Evolutionary conservation across 2,888 invertebrate genomes (phyloP).

Genomic region (Andrena bicolor): DNA sequence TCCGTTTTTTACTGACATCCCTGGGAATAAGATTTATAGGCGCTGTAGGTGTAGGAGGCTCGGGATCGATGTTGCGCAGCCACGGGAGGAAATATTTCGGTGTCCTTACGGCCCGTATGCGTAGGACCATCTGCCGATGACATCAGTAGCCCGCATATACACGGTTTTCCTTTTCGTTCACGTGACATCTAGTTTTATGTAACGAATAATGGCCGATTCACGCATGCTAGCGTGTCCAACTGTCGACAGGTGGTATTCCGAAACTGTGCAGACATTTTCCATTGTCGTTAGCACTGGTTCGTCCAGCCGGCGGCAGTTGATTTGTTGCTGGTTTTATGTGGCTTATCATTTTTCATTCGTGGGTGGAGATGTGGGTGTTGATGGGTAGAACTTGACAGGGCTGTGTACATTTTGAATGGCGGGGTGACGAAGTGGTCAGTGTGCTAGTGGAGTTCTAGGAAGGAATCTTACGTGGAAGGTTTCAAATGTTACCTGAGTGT

Average conservation of each 20-base stretch:
- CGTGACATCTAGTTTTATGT: conserved; percentile 19
- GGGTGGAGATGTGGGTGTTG: not conserved
- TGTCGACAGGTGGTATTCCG: conserved; percentile 12
- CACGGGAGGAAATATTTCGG: conserved; percentile 44
- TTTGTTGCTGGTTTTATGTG: not conserved
- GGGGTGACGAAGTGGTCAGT: too few relatives aligned
- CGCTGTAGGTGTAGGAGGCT: not conserved
- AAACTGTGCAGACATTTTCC: not conserved
- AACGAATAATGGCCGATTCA: conserved; percentile 22
- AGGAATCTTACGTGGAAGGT: too few relatives aligned
- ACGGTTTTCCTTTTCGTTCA: conserved; percentile 31
- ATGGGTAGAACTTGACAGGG: too few relatives aligned
- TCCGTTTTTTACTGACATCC: not conserved
- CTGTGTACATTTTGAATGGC: too few relatives aligned
- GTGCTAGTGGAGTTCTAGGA: too few relatives aligned
- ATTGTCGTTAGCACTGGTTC: not conserved
- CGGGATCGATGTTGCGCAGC: conserved; percentile 41
- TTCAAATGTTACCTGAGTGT: too few relatives aligned
- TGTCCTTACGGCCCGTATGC: conserved; percentile 45
- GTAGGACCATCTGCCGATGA: conserved; percentile 54
- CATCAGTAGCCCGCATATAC: conserved; percentile 51
- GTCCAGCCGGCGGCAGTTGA: not conserved
- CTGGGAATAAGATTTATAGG: not conserved
- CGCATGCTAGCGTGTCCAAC: conserved; percentile 9
- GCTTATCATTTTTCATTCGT: not conserved